Conservation (phyloP, 1,140 invertebrate genomes). For the Caenorhabditis tropicalis region DNA sequence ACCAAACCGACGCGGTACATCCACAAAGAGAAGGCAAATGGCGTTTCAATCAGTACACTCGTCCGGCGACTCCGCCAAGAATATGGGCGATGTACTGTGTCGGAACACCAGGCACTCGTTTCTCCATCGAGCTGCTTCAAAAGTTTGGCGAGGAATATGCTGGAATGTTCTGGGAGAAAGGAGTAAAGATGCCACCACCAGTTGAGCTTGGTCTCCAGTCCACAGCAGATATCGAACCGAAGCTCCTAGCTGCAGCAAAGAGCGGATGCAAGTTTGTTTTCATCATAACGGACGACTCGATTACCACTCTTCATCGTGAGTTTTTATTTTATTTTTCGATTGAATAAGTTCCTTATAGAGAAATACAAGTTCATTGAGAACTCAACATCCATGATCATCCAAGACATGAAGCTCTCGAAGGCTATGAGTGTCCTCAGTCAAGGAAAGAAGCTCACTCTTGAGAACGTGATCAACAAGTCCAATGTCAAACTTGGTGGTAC, state of each 20-base stretch:
- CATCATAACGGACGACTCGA: not conserved
- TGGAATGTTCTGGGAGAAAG: not conserved
- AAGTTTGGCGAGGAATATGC: not conserved
- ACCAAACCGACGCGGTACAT: not conserved
- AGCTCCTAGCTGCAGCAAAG: not conserved
- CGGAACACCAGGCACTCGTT: not conserved
- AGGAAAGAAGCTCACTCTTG: not conserved
- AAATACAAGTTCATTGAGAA: constrained; percentile 1
- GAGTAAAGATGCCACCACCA: not conserved
- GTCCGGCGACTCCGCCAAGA: not conserved
- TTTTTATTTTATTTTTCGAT: not conserved
- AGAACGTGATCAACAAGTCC: constrained; percentile 9
- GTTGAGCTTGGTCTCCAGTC: no score
- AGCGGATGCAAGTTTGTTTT: not conserved
- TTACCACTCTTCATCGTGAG: not conserved
- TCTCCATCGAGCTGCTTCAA: not conserved
- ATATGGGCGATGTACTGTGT: not conserved
- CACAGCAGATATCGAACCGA: not conserved
- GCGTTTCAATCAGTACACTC: not conserved
- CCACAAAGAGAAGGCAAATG: not conserved
- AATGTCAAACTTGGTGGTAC: constrained; percentile 12
- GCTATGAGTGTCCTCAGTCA: not conserved
- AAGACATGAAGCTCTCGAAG: not conserved
- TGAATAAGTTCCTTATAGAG: not conserved
- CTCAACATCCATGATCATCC: not conserved